Percentiles rank a stretch among this genome's conserved stretches.
Evolutionary conservation across 2,797 vertebrate species (phyloP).

Genomic region (Acomys russatus): DNA sequence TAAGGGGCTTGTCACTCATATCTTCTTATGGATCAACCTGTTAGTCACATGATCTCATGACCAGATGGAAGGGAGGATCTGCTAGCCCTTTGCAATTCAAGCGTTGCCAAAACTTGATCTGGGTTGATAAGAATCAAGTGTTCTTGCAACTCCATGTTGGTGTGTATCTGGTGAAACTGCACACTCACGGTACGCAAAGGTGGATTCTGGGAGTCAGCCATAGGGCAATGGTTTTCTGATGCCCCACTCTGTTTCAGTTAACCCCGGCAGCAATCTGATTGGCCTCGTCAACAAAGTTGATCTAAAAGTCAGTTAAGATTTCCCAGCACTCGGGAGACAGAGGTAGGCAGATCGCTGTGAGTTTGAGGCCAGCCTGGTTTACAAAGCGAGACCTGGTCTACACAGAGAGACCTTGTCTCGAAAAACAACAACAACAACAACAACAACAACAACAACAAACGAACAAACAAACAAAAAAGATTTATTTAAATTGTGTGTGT

Average conservation of each 20-base stretch:
- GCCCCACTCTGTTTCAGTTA: not conserved
- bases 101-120: not conserved
- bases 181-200: not conserved
- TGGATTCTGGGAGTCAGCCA: not conserved
- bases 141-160: not conserved
- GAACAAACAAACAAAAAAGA: too few species aligned
- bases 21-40: not conserved
- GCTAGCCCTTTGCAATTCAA: too few species aligned
- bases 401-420: too few species aligned
- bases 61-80: not conserved
- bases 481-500: not conserved
- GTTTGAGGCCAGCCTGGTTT: too few species aligned
- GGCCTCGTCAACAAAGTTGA: not conserved
- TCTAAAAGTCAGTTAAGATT: not conserved
- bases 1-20: not conserved
- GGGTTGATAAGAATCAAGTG: not conserved
- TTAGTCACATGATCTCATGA: not conserved
- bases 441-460: too few species aligned
- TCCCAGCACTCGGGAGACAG: not conserved
- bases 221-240: rapidly evolving
- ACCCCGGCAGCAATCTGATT: not conserved
- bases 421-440: too few species aligned
- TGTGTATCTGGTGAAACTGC: not conserved
- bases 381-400: too few species aligned
- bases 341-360: too few species aligned